Evolutionary conservation across 2,113 vertebrate genomes (phyloP), one percentile per base, ranked within the genome.

Genomic region (Setophaga coronata): DNA sequence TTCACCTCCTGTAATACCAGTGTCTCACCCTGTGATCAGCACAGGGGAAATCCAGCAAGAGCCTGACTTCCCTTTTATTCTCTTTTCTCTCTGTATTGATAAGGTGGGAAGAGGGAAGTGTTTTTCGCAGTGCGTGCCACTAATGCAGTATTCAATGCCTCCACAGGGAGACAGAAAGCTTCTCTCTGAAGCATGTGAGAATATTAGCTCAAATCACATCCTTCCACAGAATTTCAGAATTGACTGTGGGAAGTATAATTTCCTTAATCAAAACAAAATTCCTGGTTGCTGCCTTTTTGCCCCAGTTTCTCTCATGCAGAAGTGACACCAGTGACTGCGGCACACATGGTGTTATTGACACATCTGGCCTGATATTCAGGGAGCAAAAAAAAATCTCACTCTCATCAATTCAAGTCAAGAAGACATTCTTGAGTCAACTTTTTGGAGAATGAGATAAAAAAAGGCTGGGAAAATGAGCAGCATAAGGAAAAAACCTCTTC

Each of bases 211-310:
- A 86, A 95, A 92, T 96, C 72, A 70, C 43, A 70, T 21, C 90
- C 71, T 88, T 79, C 62, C 51, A 40, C n/a, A 62, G 67, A 66
- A 66, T 64, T 74, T 90, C 62, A 38, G 26, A 87, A 91, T 51
- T 91, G 90, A 56, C 92, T 12, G 26, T 73, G 64, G 64, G 82
- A 94, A 93, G 74, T 40, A 51, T 82, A 11, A 14, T 94, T 95
- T 76, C 33, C 82, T 71, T 71, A 72, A 94, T 77, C 51, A 72
- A 89, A 95, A 87, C 78, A 94, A 82, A 94, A 87, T 73, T 87
- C 54, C 16, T 36, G 25, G 36, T 8, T 91, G 47, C 79, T 58
- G 34, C 64, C 42, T 90, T 95, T 92, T 76, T 87, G 57, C 47
- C 54, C 53, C 64, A 47, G 42, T 91, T 93, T 86, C 48, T 87